Evolutionary conservation across 2,113 vertebrate genomes (phyloP).

Genomic region (Sinocyclocheilus rhinocerous): DNA sequence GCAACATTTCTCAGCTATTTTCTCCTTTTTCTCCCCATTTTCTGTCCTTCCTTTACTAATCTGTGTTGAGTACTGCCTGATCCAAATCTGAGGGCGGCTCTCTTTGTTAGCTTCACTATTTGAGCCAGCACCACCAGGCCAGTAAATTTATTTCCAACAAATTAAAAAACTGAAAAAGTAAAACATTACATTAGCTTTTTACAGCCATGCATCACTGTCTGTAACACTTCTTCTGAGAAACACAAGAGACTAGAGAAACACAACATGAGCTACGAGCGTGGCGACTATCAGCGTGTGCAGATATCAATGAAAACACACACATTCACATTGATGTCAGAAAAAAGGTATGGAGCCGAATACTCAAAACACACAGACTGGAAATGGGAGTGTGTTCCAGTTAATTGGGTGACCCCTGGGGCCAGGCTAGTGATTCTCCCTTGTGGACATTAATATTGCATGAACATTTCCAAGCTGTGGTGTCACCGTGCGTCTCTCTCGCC

Average conservation of each 20-base stretch:
- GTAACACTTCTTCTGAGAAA: conserved; percentile 13
- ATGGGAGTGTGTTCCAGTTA: conserved; percentile 81
- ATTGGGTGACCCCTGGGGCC: conserved; percentile 86
- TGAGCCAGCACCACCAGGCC: conserved; percentile 29
- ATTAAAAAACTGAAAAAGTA: conserved; percentile 47
- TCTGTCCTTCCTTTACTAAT: not conserved
- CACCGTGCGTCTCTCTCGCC: conserved; percentile 55
- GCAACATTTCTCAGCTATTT: not conserved
- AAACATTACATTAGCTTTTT: conserved; percentile 24
- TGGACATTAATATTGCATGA: conserved; percentile 90
- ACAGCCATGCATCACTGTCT: conserved; percentile 29
- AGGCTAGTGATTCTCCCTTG: conserved; percentile 78
- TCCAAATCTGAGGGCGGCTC: conserved; percentile 9
- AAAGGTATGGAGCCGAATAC: conserved; percentile 14
- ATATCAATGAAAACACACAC: conserved; percentile 51
- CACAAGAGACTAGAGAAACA: conserved; percentile 69
- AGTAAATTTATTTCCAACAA: conserved; percentile 46
- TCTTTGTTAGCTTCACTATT: conserved; percentile 42
- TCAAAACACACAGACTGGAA: conserved; percentile 70
- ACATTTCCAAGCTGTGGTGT: conserved; percentile 65
- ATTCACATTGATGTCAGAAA: conserved; percentile 38
- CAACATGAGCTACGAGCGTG: conserved; percentile 52
- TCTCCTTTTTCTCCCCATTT: not conserved
- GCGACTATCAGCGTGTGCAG: conserved; percentile 1
- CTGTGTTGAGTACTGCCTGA: not conserved